Base-by-base conservation (phyloP, 2,797 vertebrate genomes). In the Amblyopsis hoosieri region DNA sequence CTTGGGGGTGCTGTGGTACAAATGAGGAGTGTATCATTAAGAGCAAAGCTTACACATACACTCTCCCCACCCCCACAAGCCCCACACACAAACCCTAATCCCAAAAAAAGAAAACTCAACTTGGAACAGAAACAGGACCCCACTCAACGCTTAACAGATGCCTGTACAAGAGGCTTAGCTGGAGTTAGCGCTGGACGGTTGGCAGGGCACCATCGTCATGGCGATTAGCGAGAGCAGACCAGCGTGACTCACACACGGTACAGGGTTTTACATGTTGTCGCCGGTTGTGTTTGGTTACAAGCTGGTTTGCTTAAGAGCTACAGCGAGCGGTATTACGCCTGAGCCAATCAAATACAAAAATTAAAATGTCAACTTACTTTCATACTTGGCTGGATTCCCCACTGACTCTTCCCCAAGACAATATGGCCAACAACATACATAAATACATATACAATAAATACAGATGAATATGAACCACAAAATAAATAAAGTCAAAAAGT, bases 281-380 rank as follows among this genome's bases (percentile, higher is more conserved):
- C 37, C 37, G 37, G 37, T 9, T 37, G 9, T 9, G 33, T 37
- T 37, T 8, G 9, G 12, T 48, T 48, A 48, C 11, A 48, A 48
- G 46, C n/a, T 48, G 46, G n/a, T 12, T 48, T 48, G 12, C n/a
- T 23, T 23, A 23, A 23, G 23, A 48, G 47, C 12, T 14, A 12
- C 7, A 48, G 47, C 47, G n/a, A 12, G 3, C 3, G 12, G 1
- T 33, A 50, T 59, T 3, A 42, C 11, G 13, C 17, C 14, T 15
- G 17, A 65, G 47, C 23, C 12, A 1, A 54, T 31, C 12, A 1
- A 54, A 52, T 66, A 64, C 13, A 12, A 14, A 50, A 33, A 14
- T 45, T n/a, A 19, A 4, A 57, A 55, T 9, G 15, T 57, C 0
- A 46, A 91, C 87, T 91, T 90, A 89, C 89, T 86, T 60, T 89